Evolutionary conservation across 2,797 vertebrate genomes (phyloP).

Genomic region (Xiphophorus birchmanni): DNA sequence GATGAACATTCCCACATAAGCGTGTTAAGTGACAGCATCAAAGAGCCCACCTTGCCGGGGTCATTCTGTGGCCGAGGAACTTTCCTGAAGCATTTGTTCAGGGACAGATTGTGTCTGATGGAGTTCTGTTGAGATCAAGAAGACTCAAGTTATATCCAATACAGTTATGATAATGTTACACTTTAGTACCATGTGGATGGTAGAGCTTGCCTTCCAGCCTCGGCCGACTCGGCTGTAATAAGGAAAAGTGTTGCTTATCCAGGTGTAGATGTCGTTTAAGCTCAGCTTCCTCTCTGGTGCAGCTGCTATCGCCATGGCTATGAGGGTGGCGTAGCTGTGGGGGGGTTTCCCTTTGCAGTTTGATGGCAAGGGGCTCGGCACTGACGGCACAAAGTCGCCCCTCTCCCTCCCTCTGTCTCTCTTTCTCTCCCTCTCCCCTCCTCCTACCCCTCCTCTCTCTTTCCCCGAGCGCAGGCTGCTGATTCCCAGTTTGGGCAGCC

Average conservation of each 20-base stretch:
- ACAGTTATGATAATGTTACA: neutral
- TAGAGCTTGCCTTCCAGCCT: conserved; percentile 92
- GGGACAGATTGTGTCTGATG: conserved; percentile 97
- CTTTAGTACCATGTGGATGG: neutral
- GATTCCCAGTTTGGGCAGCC: conserved; percentile 95
- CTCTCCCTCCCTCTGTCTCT: conserved; percentile 85
- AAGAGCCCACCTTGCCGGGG: conserved; percentile 92
- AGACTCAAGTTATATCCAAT: neutral
- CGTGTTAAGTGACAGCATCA: neutral
- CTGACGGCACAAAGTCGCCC: conserved; percentile 71
- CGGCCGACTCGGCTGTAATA: conserved; percentile 94
- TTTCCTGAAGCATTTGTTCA: conserved; percentile 98
- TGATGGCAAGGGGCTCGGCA: conserved; percentile 63
- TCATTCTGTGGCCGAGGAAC: conserved; percentile 94
- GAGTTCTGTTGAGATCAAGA: conserved; percentile 85
- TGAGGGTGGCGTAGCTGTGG: conserved; percentile 97
- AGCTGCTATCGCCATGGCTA: conserved; percentile 94
- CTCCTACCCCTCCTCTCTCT: conserved; percentile 77
- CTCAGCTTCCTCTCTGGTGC: conserved; percentile 93
- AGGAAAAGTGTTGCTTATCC: conserved; percentile 97
- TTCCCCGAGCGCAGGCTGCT: conserved; percentile 88
- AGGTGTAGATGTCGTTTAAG: conserved; percentile 97
- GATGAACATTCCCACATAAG: neutral
- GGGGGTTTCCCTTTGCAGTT: conserved; percentile 89
- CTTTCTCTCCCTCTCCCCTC: conserved; percentile 78